Evolutionary conservation across 2,113 vertebrate genomes (phyloP).

Genomic region (Arothron firmamentum): DNA sequence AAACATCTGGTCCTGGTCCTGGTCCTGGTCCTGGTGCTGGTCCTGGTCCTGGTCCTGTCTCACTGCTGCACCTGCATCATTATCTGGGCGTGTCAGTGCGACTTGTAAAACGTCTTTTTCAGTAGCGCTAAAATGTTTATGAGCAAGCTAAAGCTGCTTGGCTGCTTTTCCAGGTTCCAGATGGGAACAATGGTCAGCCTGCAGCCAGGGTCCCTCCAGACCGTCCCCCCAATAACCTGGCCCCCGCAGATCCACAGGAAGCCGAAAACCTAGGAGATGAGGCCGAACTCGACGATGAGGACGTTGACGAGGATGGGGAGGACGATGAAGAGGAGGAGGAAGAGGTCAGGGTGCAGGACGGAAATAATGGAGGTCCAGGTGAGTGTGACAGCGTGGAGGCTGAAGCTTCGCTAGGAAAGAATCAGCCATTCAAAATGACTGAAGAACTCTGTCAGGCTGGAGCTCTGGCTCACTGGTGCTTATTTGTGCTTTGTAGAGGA

Average conservation of each 20-base stretch:
- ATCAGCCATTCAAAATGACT: too few relatives aligned
- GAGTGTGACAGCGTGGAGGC: too few relatives aligned
- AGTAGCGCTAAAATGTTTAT: too few relatives aligned
- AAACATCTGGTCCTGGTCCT: too few relatives aligned
- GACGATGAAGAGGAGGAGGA: slow-evolving; percentile 89
- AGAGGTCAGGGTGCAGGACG: slow-evolving; percentile 87
- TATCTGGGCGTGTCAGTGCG: too few relatives aligned
- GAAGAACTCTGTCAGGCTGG: neutral
- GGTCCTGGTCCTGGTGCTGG: too few relatives aligned
- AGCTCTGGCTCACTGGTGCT: neutral
- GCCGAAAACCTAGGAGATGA: slow-evolving; percentile 35
- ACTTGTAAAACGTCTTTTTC: too few relatives aligned
- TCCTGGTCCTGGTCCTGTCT: too few relatives aligned
- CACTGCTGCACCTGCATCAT: too few relatives aligned
- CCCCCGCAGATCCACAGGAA: slow-evolving; percentile 25
- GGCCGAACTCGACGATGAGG: slow-evolving; percentile 64
- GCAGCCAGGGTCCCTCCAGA: slow-evolving; percentile 46
- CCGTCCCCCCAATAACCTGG: slow-evolving; percentile 9
- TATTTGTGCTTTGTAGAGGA: slow-evolving; percentile 76
- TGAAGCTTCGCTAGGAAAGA: too few relatives aligned
- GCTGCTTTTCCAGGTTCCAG: slow-evolving; percentile 55
- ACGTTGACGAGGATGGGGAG: slow-evolving; percentile 78
- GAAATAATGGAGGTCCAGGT: slow-evolving; percentile 91
- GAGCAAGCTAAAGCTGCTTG: neutral
- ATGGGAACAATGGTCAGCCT: slow-evolving; percentile 80